Percentiles rank a stretch among this genome's conserved stretches.
Conservation (phyloP, 2,888 invertebrate species). For the Calephelis perditalis region DNA sequence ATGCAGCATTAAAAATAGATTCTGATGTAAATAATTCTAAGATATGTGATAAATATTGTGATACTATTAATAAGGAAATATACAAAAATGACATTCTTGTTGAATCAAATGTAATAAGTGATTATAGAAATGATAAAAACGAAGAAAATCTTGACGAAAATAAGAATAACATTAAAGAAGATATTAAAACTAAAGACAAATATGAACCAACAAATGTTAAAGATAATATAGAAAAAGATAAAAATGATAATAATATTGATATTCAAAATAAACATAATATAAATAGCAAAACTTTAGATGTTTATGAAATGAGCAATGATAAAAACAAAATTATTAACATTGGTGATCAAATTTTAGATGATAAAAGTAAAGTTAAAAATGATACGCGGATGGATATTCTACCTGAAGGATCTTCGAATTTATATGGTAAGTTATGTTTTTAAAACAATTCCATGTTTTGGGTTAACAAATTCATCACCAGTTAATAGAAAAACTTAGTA, state of each 20-base stretch:
- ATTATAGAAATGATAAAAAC: conserved; percentile 21
- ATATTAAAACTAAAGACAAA: conserved; percentile 10
- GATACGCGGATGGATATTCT: too few species aligned
- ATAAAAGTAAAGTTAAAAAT: too few species aligned
- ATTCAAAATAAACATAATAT: conserved; percentile 7
- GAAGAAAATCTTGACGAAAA: conserved; percentile 22
- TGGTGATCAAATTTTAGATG: too few species aligned
- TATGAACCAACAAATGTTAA: conserved; percentile 2
- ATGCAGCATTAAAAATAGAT: conserved; percentile 14
- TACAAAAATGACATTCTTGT: not conserved
- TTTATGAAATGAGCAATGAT: too few species aligned
- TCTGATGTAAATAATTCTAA: conserved; percentile 4
- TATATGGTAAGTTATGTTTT: too few species aligned
- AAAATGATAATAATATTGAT: conserved; percentile 12
- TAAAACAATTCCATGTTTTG: too few species aligned
- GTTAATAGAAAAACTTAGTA: too few species aligned
- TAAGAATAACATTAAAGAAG: not conserved
- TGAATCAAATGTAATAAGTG: conserved; percentile 3
- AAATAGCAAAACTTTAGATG: too few species aligned
- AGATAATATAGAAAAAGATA: not conserved
- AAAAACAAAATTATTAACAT: too few species aligned
- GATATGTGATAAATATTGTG: conserved; percentile 1
- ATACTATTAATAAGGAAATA: not conserved
- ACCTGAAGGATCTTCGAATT: too few species aligned
- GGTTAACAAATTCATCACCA: too few species aligned